Evolutionary conservation across 1,140 invertebrate species (phyloP).

Genomic region (Solenopsis invicta): DNA sequence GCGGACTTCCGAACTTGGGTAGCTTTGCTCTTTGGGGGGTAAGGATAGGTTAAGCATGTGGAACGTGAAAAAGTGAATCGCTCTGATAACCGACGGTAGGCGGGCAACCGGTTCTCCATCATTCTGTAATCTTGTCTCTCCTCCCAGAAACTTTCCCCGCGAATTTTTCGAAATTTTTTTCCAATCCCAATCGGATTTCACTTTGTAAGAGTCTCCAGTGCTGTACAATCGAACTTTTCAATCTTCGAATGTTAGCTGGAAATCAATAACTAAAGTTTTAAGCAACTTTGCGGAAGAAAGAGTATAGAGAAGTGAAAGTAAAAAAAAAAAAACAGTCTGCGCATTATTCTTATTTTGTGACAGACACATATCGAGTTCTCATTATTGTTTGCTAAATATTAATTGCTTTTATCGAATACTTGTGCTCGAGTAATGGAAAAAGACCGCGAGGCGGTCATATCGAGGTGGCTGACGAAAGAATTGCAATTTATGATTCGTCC

Average conservation of each 20-base stretch:
- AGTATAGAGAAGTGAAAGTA: neutral
- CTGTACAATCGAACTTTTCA: neutral
- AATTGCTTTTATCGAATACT: neutral
- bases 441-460: neutral
- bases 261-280: neutral
- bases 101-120: slow-evolving; percentile 50
- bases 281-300: neutral
- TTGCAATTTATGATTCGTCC: slow-evolving; percentile 7
- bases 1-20: slow-evolving; percentile 13
- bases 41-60: slow-evolving; percentile 12
- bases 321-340: no score
- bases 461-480: neutral
- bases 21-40: neutral
- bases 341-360: no score
- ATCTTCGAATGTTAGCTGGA: neutral
- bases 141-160: slow-evolving; percentile 46
- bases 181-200: slow-evolving; percentile 27
- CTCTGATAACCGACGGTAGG: slow-evolving; percentile 1
- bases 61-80: slow-evolving; percentile 24
- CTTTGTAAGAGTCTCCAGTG: neutral
- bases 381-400: slow-evolving; percentile 12
- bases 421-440: neutral
- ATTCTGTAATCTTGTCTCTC: neutral
- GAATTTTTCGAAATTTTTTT: slow-evolving; percentile 52
- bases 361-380: neutral